phyloP scores from a whole-genome alignment of 2,888 invertebrate genomes.

The Octodonta nipae region DNA sequence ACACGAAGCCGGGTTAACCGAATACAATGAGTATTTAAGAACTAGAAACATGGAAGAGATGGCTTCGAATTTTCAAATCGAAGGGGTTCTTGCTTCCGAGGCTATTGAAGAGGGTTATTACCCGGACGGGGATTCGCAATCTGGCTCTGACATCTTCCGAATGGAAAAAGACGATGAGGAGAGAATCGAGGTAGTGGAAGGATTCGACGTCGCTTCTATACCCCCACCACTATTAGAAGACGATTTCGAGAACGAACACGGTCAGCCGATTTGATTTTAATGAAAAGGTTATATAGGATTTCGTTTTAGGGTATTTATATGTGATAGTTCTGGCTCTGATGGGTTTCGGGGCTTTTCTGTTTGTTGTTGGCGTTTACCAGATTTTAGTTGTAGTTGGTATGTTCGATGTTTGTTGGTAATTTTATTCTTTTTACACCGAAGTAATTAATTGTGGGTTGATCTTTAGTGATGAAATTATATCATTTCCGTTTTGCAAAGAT shows the following conservation, averaged over 20 bases:
- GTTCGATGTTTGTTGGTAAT: constrained; percentile 17
- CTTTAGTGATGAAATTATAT: no score
- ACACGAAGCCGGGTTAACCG: constrained; percentile 24
- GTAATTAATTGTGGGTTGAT: no score
- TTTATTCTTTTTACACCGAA: no score
- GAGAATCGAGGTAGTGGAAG: constrained; percentile 56
- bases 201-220: constrained; percentile 60
- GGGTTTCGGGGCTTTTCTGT: constrained; percentile 12
- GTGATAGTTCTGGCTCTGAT: constrained; percentile 17
- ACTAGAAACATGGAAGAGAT: constrained; percentile 30
- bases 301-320: constrained; percentile 13
- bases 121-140: constrained; percentile 45
- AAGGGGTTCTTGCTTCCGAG: constrained; percentile 24
- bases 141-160: constrained; percentile 36
- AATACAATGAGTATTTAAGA: constrained; percentile 30
- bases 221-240: constrained; percentile 67
- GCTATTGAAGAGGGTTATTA: constrained; percentile 48
- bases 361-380: constrained; percentile 17
- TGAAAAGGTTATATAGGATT: constrained; percentile 20
- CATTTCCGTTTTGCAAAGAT: no score
- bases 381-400: constrained; percentile 16
- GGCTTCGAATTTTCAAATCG: constrained; percentile 29
- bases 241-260: constrained; percentile 48
- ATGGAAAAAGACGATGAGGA: constrained; percentile 39
- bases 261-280: constrained; percentile 34